Percentiles rank a stretch among this genome's conserved stretches.
phyloP scores from a whole-genome alignment of 2,797 vertebrate species.

The Potorous gilbertii region DNA sequence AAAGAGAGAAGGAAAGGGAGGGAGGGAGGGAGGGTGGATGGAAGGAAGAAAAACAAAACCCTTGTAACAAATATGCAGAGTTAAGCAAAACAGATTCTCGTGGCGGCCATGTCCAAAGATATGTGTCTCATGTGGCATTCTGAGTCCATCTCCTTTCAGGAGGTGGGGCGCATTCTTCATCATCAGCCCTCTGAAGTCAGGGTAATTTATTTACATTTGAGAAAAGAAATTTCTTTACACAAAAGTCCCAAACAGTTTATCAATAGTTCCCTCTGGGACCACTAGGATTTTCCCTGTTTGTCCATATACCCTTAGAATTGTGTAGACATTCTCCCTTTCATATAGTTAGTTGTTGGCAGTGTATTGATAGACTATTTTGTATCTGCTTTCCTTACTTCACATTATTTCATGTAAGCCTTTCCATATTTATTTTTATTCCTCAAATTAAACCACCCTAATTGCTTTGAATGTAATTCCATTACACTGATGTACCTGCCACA shows the following conservation, averaged over 20 bases:
- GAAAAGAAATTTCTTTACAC: neutral
- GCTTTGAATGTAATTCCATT: neutral
- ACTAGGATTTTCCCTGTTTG: neutral
- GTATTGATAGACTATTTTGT: neutral
- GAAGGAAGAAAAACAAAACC: neutral
- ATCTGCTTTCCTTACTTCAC: neutral
- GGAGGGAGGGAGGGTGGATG: neutral
- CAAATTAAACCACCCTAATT: neutral
- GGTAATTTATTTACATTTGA: neutral
- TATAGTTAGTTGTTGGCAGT: neutral
- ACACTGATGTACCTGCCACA: neutral
- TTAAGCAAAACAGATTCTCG: neutral
- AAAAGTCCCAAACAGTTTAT: neutral
- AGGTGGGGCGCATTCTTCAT: neutral
- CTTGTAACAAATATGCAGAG: neutral
- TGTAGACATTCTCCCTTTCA: neutral
- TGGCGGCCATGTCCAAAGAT: neutral
- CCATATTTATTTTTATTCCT: neutral
- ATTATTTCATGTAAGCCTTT: neutral
- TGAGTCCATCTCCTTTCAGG: neutral
- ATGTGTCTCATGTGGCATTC: neutral
- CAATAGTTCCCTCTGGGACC: neutral
- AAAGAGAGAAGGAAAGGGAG: no score
- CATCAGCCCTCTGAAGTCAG: neutral
- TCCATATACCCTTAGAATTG: neutral